phyloP scores from a whole-genome alignment of 2,888 invertebrate genomes.

The Marasmarcha lunaedactyla region DNA sequence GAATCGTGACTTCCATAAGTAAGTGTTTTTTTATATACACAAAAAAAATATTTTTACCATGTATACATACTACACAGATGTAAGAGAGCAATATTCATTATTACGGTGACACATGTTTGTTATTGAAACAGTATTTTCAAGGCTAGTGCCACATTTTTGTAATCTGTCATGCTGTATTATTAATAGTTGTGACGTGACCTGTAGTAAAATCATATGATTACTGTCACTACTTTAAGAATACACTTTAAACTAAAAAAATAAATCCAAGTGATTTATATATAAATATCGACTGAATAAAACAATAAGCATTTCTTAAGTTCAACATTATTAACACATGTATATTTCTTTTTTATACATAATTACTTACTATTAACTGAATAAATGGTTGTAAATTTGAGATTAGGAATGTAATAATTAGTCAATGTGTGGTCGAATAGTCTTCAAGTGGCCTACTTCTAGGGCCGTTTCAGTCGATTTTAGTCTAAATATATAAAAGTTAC shows the following conservation, averaged over 20 bases:
- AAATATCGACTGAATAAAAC: slow-evolving; percentile 19
- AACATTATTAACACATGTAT: too few relatives aligned
- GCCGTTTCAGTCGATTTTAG: slow-evolving; percentile 17
- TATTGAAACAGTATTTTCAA: slow-evolving; percentile 18
- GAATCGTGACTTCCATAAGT: slow-evolving; percentile 17
- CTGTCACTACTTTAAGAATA: too few relatives aligned
- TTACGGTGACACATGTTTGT: slow-evolving; percentile 3
- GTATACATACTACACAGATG: slow-evolving; percentile 14
- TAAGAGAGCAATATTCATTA: slow-evolving; percentile 14
- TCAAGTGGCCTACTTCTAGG: slow-evolving; percentile 13
- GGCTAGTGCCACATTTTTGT: slow-evolving; percentile 22
- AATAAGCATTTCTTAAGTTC: slow-evolving; percentile 19
- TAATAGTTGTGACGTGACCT: too few relatives aligned
- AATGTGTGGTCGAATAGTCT: slow-evolving; percentile 21
- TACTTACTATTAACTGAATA: neutral
- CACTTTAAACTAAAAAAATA: too few relatives aligned
- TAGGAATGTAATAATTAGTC: slow-evolving; percentile 19
- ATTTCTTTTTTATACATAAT: neutral
- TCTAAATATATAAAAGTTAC: slow-evolving; percentile 10
- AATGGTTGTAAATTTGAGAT: slow-evolving; percentile 19
- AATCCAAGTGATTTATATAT: too few relatives aligned
- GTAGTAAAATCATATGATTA: too few relatives aligned
- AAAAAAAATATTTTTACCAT: slow-evolving; percentile 16
- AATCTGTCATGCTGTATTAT: neutral
- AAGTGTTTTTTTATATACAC: neutral